Conservation (phyloP, 1,140 invertebrate genomes). For the Mycetomoellerius zeteki region DNA sequence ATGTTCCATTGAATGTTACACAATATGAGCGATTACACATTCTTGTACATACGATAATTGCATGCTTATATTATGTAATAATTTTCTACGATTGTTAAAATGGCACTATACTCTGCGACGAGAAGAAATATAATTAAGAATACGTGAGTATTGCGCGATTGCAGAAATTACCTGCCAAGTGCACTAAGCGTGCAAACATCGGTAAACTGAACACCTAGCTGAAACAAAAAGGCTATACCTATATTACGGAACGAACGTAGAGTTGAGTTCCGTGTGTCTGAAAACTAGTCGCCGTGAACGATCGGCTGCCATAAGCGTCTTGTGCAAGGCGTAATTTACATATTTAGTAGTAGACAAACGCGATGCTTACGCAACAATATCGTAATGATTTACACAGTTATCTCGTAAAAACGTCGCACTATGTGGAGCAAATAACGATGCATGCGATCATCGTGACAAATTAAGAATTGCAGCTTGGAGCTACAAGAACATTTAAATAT, state of each 20-base stretch:
- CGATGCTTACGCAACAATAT: constrained; percentile 56
- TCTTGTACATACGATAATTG: not conserved
- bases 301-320: constrained; percentile 28
- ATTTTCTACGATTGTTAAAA: constrained; percentile 14
- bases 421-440: constrained; percentile 7
- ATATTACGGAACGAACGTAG: constrained; percentile 4
- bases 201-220: not conserved
- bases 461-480: not conserved
- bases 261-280: constrained; percentile 29
- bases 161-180: constrained; percentile 51
- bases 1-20: constrained; percentile 17
- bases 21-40: not conserved
- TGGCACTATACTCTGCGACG: not conserved
- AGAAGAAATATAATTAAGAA: not conserved
- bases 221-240: constrained; percentile 29
- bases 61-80: not conserved
- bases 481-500: constrained; percentile 20
- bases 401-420: constrained; percentile 34
- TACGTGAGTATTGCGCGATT: constrained; percentile 10
- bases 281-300: constrained; percentile 46
- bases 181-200: constrained; percentile 26
- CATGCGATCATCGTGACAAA: constrained; percentile 9
- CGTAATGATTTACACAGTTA: constrained; percentile 22
- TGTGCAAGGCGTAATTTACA: constrained; percentile 61
- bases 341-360: constrained; percentile 54